Evolutionary conservation across 1,140 invertebrate species (phyloP).

Genomic region (Chlorops oryzae): DNA sequence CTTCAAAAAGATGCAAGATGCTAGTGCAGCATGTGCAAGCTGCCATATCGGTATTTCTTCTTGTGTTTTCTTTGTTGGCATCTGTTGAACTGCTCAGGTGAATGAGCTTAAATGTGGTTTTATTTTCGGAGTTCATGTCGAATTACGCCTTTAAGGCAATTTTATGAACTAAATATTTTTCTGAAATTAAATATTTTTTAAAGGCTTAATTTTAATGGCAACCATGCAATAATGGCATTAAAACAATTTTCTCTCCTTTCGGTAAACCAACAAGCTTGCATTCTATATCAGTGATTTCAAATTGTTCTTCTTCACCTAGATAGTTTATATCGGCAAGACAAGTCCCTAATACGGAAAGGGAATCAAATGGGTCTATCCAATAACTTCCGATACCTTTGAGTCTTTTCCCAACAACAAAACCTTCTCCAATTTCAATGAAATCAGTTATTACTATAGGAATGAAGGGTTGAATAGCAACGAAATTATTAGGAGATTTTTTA

Average conservation of each 20-base stretch:
- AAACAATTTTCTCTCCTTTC: neutral
- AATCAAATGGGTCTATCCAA: neutral
- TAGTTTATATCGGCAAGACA: neutral
- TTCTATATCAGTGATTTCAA: neutral
- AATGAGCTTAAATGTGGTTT: neutral
- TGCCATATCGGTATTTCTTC: neutral
- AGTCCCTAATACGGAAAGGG: neutral
- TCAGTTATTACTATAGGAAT: conserved; percentile 2
- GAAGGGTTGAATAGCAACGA: neutral
- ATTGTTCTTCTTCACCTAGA: conserved; percentile 1
- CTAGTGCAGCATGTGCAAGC: neutral
- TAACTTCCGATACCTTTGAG: neutral
- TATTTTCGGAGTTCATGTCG: too few species aligned
- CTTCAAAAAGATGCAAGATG: too few species aligned
- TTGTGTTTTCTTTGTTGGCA: too few species aligned
- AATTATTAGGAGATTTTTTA: conserved; percentile 2
- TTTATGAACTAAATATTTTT: too few species aligned
- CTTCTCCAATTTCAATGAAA: neutral
- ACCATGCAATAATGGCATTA: neutral
- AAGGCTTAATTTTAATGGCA: too few species aligned
- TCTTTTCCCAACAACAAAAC: neutral
- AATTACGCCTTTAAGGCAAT: too few species aligned
- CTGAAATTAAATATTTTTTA: too few species aligned
- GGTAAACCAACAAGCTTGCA: conserved; percentile 2
- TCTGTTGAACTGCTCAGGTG: too few species aligned